phyloP scores from a whole-genome alignment of 1,140 invertebrate species.

The Cryptotermes secundus region DNA sequence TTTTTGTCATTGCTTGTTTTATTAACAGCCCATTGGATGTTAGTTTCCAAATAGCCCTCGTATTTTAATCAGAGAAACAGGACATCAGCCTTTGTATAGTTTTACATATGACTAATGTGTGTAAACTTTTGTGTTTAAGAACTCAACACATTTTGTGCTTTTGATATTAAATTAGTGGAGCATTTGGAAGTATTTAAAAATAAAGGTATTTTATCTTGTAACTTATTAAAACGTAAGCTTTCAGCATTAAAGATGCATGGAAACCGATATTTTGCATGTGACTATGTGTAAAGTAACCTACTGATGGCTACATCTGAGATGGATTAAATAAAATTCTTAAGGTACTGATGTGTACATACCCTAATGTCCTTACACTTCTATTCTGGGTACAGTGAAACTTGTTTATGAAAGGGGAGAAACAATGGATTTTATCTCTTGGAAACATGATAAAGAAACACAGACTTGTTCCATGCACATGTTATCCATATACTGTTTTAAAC shows the following conservation, averaged over 20 bases:
- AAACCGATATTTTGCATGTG: background rate
- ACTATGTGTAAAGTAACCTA: background rate
- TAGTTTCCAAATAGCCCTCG: no score
- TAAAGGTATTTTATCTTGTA: background rate
- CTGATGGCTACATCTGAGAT: background rate
- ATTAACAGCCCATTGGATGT: no score
- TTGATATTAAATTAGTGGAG: background rate
- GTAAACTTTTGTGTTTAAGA: no score
- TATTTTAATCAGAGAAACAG: no score
- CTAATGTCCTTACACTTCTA: background rate
- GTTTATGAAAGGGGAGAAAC: background rate
- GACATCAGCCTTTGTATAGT: no score
- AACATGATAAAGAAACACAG: no score
- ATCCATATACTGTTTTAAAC: no score
- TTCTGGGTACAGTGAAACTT: background rate
- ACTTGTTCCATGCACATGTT: no score
- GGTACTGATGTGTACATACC: background rate
- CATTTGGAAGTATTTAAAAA: background rate
- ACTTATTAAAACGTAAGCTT: background rate
- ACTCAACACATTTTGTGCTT: background rate
- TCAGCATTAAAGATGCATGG: background rate
- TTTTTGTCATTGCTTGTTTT: no score
- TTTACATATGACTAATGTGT: no score
- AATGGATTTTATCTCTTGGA: no score
- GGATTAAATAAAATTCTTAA: background rate